These are phyloP conservation scores for Amblyopsis rosae DNA, from an alignment of 2,113 vertebrate species.

Conservation along the genomic window DNA sequence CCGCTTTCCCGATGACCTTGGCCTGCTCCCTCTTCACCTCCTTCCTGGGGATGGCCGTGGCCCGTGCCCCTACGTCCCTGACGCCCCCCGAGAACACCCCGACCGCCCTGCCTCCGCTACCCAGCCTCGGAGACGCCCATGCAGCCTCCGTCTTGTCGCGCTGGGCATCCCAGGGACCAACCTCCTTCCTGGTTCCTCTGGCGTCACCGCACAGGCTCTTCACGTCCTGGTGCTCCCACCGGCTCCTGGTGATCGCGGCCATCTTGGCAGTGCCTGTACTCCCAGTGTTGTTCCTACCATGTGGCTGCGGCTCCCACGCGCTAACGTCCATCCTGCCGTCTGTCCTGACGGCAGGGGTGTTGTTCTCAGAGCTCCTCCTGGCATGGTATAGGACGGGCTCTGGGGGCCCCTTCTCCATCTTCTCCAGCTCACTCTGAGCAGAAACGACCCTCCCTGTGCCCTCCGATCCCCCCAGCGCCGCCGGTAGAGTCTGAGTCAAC, in stretches of 20 bases:
- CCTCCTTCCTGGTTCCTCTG: constrained; percentile 5
- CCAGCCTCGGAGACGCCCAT: constrained; percentile 27
- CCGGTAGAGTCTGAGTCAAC: constrained; percentile 12
- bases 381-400: neutral
- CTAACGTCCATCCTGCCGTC: neutral
- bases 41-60: neutral
- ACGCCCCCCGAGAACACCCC: constrained; percentile 53
- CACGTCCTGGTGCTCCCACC: constrained; percentile 10
- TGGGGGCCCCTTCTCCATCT: neutral
- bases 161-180: neutral
- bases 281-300: neutral
- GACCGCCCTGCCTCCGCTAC: constrained; percentile 20
- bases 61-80: constrained; percentile 45
- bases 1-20: constrained; percentile 2
- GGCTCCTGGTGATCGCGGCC: neutral
- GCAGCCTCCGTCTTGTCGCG: constrained; percentile 12
- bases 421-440: neutral
- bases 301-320: constrained; percentile 21
- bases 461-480: neutral
- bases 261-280: neutral
- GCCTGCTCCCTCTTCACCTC: constrained; percentile 28
- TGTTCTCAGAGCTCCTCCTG: neutral
- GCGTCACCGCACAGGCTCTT: neutral
- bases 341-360: neutral
- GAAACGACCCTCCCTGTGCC: neutral